These are phyloP conservation scores for Cyclophora punctaria DNA, from an alignment of 2,888 invertebrate species.

Conservation along the genomic window DNA sequence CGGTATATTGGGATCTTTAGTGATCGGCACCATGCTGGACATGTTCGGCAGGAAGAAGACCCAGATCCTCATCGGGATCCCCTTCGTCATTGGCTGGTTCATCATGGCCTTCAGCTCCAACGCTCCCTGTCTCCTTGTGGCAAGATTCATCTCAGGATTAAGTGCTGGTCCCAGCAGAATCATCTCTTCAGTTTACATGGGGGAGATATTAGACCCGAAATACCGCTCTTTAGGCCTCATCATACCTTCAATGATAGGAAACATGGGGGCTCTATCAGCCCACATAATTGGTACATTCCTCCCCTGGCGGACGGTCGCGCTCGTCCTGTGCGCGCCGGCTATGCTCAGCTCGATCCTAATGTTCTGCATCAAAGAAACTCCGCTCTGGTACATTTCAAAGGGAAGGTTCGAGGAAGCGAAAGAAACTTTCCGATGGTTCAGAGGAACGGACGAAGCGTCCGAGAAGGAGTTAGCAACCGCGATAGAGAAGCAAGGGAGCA, in stretches of 20 bases:
- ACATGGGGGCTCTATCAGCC: slow-evolving; percentile 4
- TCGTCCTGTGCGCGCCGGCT: slow-evolving; percentile 4
- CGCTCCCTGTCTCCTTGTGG: slow-evolving; percentile 20
- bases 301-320: slow-evolving; percentile 4
- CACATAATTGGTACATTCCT: slow-evolving; percentile 7
- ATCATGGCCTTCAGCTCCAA: slow-evolving; percentile 21
- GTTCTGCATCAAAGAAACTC: slow-evolving; percentile 27
- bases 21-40: slow-evolving; percentile 26
- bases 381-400: slow-evolving; percentile 32
- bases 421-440: slow-evolving; percentile 26
- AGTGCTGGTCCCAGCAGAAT: slow-evolving; percentile 23
- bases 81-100: slow-evolving; percentile 26
- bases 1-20: slow-evolving; percentile 25
- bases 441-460: slow-evolving; percentile 23
- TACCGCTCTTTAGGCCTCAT: slow-evolving; percentile 2
- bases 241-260: slow-evolving; percentile 1
- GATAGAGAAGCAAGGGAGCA: slow-evolving; percentile 3
- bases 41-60: slow-evolving; percentile 24
- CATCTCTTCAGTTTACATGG: slow-evolving; percentile 26
- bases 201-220: slow-evolving; percentile 22
- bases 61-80: slow-evolving; percentile 21
- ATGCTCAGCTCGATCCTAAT: not conserved
- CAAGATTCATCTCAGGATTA: slow-evolving; percentile 26
- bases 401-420: slow-evolving; percentile 26
- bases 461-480: slow-evolving; percentile 23